Evolutionary conservation across 2,797 vertebrate genomes (phyloP).

Genomic region (Enteromius argenteus): DNA sequence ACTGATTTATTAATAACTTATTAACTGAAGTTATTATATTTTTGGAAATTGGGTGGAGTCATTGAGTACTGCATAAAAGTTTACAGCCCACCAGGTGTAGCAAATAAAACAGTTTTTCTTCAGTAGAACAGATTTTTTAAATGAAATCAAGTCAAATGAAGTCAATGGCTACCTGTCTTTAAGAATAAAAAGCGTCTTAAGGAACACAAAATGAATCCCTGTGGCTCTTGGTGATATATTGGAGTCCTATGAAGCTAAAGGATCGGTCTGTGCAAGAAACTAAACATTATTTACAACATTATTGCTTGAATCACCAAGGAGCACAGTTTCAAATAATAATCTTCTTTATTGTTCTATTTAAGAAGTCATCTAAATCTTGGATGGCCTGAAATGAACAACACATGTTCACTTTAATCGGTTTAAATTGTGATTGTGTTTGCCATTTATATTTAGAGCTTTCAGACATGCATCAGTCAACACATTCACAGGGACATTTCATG

Average conservation of each 20-base stretch:
- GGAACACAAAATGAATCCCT: not conserved
- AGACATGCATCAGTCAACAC: conserved; percentile 2
- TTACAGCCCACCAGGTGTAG: too few relatives aligned
- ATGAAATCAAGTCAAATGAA: too few relatives aligned
- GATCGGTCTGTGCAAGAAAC: not conserved
- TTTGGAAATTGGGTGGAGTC: too few relatives aligned
- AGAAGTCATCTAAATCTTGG: not conserved
- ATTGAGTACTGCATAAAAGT: too few relatives aligned
- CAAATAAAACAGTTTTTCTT: too few relatives aligned
- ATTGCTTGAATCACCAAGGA: too few relatives aligned
- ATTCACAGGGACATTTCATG: not conserved
- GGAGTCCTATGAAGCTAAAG: not conserved
- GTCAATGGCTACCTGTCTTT: too few relatives aligned
- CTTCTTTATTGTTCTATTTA: not conserved
- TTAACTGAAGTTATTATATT: too few relatives aligned
- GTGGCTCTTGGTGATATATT: not conserved
- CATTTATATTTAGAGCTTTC: not conserved
- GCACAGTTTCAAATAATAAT: too few relatives aligned
- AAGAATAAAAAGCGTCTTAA: too few relatives aligned
- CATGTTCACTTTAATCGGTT: not conserved
- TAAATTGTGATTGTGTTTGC: conserved; percentile 24
- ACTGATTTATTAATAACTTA: too few relatives aligned
- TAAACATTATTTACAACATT: not conserved
- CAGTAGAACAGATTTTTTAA: too few relatives aligned
- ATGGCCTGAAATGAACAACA: not conserved